phyloP scores from a whole-genome alignment of 2,797 vertebrate genomes.

The Sylvilagus floridanus region DNA sequence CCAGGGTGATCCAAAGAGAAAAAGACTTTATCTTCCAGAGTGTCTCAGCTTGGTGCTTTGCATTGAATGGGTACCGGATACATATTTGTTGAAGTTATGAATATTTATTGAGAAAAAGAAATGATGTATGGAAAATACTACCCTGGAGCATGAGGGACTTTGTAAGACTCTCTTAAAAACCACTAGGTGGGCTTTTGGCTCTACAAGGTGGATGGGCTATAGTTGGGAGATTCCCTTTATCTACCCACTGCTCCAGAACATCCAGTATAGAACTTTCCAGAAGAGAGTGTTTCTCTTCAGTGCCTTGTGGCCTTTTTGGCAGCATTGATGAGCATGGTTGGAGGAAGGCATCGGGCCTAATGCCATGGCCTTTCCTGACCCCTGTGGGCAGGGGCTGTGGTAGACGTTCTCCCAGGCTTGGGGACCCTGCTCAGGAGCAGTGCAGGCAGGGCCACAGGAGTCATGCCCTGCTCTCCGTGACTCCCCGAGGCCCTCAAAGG shows the following conservation, averaged over 20 bases:
- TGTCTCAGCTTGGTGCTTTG: conserved; percentile 32
- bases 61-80: not conserved
- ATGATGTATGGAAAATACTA: conserved; percentile 24
- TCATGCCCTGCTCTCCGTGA: not conserved
- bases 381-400: not conserved
- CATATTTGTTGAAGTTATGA: conserved; percentile 42
- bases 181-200: not conserved
- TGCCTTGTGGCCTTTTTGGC: not conserved
- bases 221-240: not conserved
- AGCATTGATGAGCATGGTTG: not conserved
- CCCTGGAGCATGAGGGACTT: conserved; percentile 49
- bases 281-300: not conserved
- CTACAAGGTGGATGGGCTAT: not conserved
- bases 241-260: not conserved
- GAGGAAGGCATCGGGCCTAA: not conserved
- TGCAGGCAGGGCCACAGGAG: not conserved
- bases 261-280: not conserved
- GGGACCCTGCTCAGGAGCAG: not conserved
- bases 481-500: not conserved
- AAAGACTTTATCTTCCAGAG: not conserved
- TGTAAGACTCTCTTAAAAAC: conserved; percentile 6
- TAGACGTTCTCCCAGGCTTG: not conserved
- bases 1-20: not conserved
- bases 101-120: conserved; percentile 66
- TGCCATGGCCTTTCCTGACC: not conserved